Base-by-base conservation (phyloP, 1,140 invertebrate genomes). In the Cyrtorhinus lividipennis region DNA sequence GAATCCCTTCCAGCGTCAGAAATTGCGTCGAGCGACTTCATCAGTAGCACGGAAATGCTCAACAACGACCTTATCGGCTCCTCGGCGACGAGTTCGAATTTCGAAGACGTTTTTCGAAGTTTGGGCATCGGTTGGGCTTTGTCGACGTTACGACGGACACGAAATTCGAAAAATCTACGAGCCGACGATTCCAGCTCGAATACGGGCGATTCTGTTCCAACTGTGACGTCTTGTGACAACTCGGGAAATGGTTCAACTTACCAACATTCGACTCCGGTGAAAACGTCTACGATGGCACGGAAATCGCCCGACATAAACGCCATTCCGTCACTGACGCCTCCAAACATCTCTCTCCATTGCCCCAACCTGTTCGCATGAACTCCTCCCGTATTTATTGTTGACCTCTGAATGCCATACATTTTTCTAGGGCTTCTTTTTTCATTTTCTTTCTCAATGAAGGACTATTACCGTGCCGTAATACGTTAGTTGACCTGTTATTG, bases 51-150 rank as follows among this genome's bases (percentile, higher is more conserved):
- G 23, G 10, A 56, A 53, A 53, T 53, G 48, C 20, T 22, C 20
- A 53, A 53, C 20, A 53, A 53, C 48, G 20, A 53, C 48, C 48
- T 53, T 20, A 53, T 53, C 48, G 18, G 20, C 10, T 53, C 48
- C 5, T 13, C 48, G 5, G 5, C 48, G 10, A 22, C 10, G 10
- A 15, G 12, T 12, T 53, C 48, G 10, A 20, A 53, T 20, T 44
- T 65, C 22, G 64, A 65, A 58, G 64, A 65, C 5, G 64, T 65
- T 12, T 65, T 65, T 26, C 25, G 24, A 13, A 65, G 61, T 53
- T 18, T 65, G 1, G 64, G 64, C 15, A 44, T 65, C 18, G 64
- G 58, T 1, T 65, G 64, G 64, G 64, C 64, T 12, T n/a, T 59
- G 12, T 23, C 59, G 8, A 65, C 64, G 0, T 24, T 61, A 3